Evolutionary conservation across 2,113 vertebrate genomes (phyloP), one percentile per base, ranked within the genome.

Genomic region (Alouatta palliata): DNA sequence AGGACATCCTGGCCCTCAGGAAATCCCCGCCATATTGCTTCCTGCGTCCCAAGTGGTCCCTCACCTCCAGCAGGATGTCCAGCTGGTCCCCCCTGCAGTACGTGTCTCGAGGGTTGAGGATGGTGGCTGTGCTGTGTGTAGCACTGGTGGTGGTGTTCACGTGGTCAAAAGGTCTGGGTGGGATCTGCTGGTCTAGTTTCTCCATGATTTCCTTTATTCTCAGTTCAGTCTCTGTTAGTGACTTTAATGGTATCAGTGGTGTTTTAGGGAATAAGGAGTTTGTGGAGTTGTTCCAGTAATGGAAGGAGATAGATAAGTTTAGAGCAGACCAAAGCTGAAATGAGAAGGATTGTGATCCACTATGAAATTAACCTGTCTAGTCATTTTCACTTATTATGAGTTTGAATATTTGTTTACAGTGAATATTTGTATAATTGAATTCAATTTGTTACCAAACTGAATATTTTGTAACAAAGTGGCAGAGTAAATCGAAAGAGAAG

Each of bases 11-110:
- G 8, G 94, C 94, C 79, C 96, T 95, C n/a, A 96, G 40, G 79
- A 97, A 98, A 23, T 97, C 97, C 4, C 97, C 92, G 0, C 98
- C 97, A 9, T 97, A 97, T 6, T 61, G 30, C 81, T 98, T 98
- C 45, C 40, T 96, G 45, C 0, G 27, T 7, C 97, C 94, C 1
- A 80, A 10, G 23, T 92, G n/a, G 89, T 98, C 96, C 25, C 40
- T 90, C 16, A 81, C 25, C 9, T 96, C 95, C 35, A 98, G 37
- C 4, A 75, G 81, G 19, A 98, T 0, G 1, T 95, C 45, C 19
- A 98, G 81, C 17, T 37, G 75, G 4, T 98, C 97, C 17, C 97
- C 98, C 4, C 73, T 9, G 35, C 96, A 97, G 93, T 98, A 97
- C 4, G 37, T 40, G 3, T 75, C 68, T 52, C 3, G 68, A 8